These are phyloP conservation scores for Philantomba maxwellii DNA, from an alignment of 2,113 vertebrate genomes.

Conservation along the genomic window DNA sequence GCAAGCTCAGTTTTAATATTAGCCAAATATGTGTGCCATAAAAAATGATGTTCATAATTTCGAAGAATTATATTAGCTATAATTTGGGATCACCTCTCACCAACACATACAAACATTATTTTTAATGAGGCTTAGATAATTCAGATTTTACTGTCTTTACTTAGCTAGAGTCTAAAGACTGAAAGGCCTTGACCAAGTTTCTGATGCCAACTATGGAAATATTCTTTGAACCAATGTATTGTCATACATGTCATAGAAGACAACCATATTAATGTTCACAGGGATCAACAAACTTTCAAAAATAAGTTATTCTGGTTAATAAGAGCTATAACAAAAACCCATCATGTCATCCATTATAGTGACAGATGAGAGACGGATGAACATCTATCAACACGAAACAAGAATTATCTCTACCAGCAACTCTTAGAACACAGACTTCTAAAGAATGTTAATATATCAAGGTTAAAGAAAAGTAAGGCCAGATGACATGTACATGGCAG, in stretches of 20 bases:
- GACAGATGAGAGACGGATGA: not conserved
- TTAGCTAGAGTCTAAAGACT: not conserved
- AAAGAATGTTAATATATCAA: not conserved
- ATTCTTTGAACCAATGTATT: not conserved
- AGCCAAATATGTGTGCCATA: not conserved
- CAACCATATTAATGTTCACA: not conserved
- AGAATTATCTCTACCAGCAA: not conserved
- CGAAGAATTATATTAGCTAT: not conserved
- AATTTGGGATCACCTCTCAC: not conserved
- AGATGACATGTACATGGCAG: not conserved
- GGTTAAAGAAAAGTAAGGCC: not conserved
- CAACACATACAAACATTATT: not conserved
- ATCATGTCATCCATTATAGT: not conserved
- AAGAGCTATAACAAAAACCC: not conserved
- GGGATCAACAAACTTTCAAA: not conserved
- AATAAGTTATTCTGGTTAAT: not conserved
- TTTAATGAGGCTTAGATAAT: not conserved
- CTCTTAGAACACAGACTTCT: not conserved
- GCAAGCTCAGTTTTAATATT: not conserved
- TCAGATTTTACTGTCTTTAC: not conserved
- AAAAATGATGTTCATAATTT: constrained; percentile 6
- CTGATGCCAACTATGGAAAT: not conserved
- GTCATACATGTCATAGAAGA: not conserved
- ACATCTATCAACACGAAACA: not conserved
- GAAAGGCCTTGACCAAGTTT: not conserved